Base-by-base conservation (phyloP, 2,797 vertebrate species). In the Gorsachius magnificus region DNA sequence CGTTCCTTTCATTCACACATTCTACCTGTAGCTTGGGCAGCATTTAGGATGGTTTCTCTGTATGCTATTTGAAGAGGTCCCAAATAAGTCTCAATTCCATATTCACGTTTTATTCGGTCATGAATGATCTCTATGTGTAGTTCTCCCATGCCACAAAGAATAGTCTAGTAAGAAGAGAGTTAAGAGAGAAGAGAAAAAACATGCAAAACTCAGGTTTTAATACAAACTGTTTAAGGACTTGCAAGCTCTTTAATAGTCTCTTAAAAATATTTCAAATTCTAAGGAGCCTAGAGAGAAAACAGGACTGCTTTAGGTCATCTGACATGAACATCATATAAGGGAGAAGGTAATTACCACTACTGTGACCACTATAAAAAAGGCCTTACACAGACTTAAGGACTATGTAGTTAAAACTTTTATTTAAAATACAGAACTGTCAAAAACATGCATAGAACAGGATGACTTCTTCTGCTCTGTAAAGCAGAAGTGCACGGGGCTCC, bases 121-220 rank as follows among this genome's bases (percentile, higher is more conserved):
- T 99, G 99, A 96, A 99, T 98, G 83, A 99, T 99, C 95, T 99
- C 99, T 85, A 99, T 99, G 95, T 99, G 99, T 89, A 99, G 98
- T 89, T 99, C 99, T 65, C 99, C 99, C 99, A 99, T 99, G 43
- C 99, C 99, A 96, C 99, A 99, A 43, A 99, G 97, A 91, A 99
- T 90, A 20, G 99, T 99, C 99, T 99, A 88, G 74, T 51, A 84
- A 87, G 63, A 95, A 72, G n/a, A 91, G 2, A 86, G 82, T 68
- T 61, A 89, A 90, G 19, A 81, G 16, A 38, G 29, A 85, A 36
- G 29, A 50, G 43, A 33, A 66, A 63, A 69, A 56, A 56, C 5
- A 33, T 50, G 71, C 19, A 56, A 77, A 90, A 56, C 13, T 69
- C 18, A 15, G 10, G 2, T 58, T 84, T 76, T 72, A 46, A 56